Evolutionary conservation across 2,888 invertebrate species (phyloP).

Genomic region (Mythimna impura): DNA sequence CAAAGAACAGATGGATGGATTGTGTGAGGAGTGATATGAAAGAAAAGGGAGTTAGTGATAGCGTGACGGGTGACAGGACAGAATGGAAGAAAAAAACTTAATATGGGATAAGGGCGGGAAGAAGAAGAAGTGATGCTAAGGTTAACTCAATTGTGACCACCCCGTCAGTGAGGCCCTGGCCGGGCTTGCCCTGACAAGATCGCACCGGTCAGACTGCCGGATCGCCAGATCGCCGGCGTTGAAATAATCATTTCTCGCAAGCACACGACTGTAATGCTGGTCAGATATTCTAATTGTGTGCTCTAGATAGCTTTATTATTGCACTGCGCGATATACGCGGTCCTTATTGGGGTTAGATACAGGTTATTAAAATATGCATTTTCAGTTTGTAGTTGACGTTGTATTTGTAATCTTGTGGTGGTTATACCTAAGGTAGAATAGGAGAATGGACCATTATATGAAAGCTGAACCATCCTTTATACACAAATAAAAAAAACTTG

Average conservation of each 20-base stretch:
- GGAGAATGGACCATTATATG: background rate
- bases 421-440: background rate
- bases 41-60: too few species aligned
- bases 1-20: too few species aligned
- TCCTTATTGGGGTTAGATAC: background rate
- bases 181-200: background rate
- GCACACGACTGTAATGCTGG: background rate
- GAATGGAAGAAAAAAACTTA: too few species aligned
- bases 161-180: background rate
- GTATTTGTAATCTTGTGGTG: background rate
- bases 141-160: slow-evolving; percentile 34
- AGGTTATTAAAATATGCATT: slow-evolving; percentile 17
- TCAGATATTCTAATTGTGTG: slow-evolving; percentile 20
- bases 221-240: background rate
- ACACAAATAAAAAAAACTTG: background rate
- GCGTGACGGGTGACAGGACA: too few species aligned
- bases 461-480: background rate
- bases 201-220: background rate
- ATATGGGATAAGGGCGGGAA: too few species aligned
- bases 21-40: too few species aligned
- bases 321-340: too few species aligned
- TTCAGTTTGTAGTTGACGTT: slow-evolving; percentile 1
- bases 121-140: background rate
- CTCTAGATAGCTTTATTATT: slow-evolving; percentile 7
- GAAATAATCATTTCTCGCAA: slow-evolving; percentile 28